phyloP scores from a whole-genome alignment of 2,113 vertebrate genomes.

The Origma solitaria region DNA sequence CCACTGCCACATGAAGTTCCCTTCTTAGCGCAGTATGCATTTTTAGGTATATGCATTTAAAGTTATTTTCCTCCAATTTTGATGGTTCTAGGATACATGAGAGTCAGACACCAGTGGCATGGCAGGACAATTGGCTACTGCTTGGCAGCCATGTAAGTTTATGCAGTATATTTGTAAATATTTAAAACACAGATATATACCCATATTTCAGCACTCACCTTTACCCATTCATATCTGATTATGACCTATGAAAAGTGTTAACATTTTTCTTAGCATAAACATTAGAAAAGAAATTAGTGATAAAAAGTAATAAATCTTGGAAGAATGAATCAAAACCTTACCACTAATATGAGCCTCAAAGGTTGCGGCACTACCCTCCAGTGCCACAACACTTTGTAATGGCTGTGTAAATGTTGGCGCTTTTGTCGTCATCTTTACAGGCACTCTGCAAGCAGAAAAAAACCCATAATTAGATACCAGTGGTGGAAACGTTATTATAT shows the following conservation, averaged over 20 bases:
- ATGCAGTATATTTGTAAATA: background rate
- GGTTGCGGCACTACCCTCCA: constrained; percentile 99
- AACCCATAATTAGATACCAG: background rate
- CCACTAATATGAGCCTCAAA: constrained; percentile 98
- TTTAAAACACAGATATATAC: background rate
- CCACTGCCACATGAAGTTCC: background rate
- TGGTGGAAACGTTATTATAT: background rate
- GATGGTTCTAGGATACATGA: background rate
- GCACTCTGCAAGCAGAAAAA: constrained; percentile 83
- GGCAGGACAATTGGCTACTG: background rate
- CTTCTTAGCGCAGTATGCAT: background rate
- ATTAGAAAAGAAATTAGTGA: background rate
- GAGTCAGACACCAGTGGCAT: background rate
- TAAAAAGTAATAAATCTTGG: background rate
- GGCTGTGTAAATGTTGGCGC: constrained; percentile 95
- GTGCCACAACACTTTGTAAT: constrained; percentile 97
- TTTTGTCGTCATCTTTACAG: constrained; percentile 88
- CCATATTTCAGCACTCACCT: background rate
- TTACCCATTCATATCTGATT: background rate
- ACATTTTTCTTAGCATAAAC: background rate
- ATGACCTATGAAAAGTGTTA: background rate
- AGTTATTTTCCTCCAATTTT: background rate
- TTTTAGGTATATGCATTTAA: background rate
- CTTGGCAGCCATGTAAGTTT: background rate
- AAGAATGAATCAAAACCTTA: constrained; percentile 70